Conservation (phyloP, 2,113 vertebrate species). For the Ptilonorhynchus violaceus region DNA sequence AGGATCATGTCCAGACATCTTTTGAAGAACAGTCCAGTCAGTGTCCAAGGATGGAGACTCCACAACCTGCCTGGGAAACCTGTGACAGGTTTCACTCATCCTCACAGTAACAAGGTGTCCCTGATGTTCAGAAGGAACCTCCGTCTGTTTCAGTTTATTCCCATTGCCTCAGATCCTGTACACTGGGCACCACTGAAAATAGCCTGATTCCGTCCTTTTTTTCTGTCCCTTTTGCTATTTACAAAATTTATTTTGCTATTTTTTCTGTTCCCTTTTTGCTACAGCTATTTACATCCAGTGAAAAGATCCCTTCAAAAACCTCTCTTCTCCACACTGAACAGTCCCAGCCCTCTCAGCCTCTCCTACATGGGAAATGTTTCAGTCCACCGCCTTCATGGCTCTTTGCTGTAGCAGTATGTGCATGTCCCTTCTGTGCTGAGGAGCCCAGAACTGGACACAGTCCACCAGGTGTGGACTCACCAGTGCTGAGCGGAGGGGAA, state of each 20-base stretch:
- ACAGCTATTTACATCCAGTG: background rate
- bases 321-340: background rate
- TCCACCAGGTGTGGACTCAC: background rate
- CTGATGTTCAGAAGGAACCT: background rate
- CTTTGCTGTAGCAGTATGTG: background rate
- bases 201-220: background rate
- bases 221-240: background rate
- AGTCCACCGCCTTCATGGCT: background rate
- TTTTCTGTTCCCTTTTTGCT: background rate
- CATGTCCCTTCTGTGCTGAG: background rate
- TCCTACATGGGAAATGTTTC: background rate
- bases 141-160: background rate
- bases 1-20: background rate
- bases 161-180: background rate
- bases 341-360: background rate
- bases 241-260: too few relatives aligned
- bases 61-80: background rate
- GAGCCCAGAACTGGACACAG: background rate
- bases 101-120: background rate
- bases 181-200: background rate
- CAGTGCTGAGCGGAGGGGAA: background rate
- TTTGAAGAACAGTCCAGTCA: background rate
- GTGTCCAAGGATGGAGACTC: background rate
- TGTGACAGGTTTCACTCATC: background rate
- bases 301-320: background rate